Percentiles rank a stretch among this genome's conserved stretches.
phyloP scores from a whole-genome alignment of 2,113 vertebrate species.

The Pedetes capensis region DNA sequence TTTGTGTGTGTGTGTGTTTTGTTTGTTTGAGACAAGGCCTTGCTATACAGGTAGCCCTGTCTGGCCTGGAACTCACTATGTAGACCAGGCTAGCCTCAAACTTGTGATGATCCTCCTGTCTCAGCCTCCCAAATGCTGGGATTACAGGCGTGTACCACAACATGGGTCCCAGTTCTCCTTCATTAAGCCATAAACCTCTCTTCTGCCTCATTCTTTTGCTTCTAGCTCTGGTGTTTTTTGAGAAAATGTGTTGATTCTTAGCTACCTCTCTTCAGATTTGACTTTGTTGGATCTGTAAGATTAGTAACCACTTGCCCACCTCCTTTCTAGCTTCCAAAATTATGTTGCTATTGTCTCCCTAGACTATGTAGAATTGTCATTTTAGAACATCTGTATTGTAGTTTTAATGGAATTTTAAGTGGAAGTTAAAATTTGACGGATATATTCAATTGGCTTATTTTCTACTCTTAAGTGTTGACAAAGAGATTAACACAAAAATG shows the following conservation, averaged over 20 bases:
- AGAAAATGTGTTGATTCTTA: slow-evolving; percentile 1
- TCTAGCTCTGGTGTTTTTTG: neutral
- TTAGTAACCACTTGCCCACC: neutral
- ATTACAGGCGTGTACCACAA: too few species aligned
- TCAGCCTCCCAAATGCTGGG: too few species aligned
- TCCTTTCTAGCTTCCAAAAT: neutral
- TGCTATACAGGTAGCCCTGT: too few species aligned
- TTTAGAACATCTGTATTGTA: slow-evolving; percentile 28
- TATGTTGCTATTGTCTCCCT: neutral
- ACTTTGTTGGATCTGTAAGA: neutral
- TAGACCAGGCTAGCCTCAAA: too few species aligned
- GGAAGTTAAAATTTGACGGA: neutral
- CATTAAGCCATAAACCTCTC: neutral
- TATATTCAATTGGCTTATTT: slow-evolving; percentile 31
- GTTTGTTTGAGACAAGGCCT: too few species aligned
- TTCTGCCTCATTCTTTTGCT: neutral
- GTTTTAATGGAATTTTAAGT: slow-evolving; percentile 29
- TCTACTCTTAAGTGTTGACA: neutral
- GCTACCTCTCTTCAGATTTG: neutral
- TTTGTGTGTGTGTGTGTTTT: too few species aligned
- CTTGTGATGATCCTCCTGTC: too few species aligned
- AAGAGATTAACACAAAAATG: slow-evolving; percentile 17
- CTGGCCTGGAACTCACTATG: too few species aligned
- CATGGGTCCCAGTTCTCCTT: too few species aligned
- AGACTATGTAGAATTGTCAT: neutral